Percentiles rank a stretch among this genome's conserved stretches.
These are phyloP conservation scores for Okamejei kenojei DNA, from an alignment of 2,797 vertebrate genomes.

Conservation along the genomic window DNA sequence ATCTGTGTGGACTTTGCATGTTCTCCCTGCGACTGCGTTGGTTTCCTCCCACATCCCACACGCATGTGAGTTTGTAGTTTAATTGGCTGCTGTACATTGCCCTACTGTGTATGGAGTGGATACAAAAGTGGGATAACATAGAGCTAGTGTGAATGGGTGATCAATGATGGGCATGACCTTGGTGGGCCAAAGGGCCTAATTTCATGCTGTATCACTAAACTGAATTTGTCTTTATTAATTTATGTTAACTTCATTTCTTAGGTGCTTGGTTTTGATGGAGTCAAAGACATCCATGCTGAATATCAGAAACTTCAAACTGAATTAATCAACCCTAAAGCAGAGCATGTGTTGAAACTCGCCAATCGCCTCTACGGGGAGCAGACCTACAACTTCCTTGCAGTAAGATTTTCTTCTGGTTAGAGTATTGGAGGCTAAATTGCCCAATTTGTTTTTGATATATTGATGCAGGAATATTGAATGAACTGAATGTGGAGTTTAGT, in stretches of 20 bases:
- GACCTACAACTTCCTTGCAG: constrained; percentile 65
- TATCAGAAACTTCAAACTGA: constrained; percentile 64
- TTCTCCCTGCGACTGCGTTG: too few species aligned
- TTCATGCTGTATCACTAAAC: too few species aligned
- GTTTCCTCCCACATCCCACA: too few species aligned
- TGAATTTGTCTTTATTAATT: not conserved
- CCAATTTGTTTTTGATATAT: not conserved
- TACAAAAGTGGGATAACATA: too few species aligned
- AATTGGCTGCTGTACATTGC: too few species aligned
- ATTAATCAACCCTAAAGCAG: constrained; percentile 65
- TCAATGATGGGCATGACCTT: too few species aligned
- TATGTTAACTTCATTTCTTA: constrained; percentile 42
- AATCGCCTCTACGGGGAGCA: constrained; percentile 82
- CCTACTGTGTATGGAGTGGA: too few species aligned
- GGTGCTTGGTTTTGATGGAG: constrained; percentile 56
- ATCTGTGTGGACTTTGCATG: too few species aligned
- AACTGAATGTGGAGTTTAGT: not conserved
- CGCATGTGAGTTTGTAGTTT: too few species aligned
- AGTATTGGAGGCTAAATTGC: not conserved
- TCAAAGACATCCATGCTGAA: constrained; percentile 61
- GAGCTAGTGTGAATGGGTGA: too few species aligned
- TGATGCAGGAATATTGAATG: too few species aligned
- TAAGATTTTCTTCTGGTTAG: constrained; percentile 42
- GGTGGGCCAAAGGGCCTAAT: too few species aligned
- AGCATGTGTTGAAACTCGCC: constrained; percentile 72